Conservation (phyloP, 2,113 vertebrate genomes). For the Carassius auratus region DNA sequence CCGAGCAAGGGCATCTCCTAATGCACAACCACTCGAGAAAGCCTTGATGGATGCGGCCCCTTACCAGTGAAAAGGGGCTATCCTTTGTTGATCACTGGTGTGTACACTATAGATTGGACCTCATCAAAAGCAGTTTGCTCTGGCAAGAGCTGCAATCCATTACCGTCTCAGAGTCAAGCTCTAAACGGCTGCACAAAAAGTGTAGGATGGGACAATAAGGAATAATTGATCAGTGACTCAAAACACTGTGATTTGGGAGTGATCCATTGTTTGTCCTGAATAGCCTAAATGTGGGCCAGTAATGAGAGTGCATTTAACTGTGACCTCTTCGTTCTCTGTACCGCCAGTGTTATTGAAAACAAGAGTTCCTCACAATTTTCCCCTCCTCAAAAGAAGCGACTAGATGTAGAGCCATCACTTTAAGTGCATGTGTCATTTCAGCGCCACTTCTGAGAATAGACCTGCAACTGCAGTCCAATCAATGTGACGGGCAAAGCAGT, state of each 20-base stretch:
- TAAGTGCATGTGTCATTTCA: constrained; percentile 35
- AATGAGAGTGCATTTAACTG: constrained; percentile 40
- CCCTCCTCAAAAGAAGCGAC: background rate
- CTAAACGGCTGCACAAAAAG: constrained; percentile 24
- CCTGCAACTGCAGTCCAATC: background rate
- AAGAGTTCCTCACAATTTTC: constrained; percentile 34
- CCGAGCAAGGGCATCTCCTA: constrained; percentile 38
- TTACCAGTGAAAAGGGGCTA: constrained; percentile 33
- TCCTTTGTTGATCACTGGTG: constrained; percentile 48
- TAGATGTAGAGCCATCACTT: constrained; percentile 11
- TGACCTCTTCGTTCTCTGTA: constrained; percentile 46
- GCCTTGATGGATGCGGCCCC: constrained; percentile 52
- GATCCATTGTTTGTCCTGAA: constrained; percentile 52
- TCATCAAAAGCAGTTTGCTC: constrained; percentile 46
- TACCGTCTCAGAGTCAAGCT: constrained; percentile 35
- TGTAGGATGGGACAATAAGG: constrained; percentile 35
- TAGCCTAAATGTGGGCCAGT: constrained; percentile 41
- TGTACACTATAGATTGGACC: constrained; percentile 54
- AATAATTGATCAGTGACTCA: constrained; percentile 54
- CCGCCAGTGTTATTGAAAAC: constrained; percentile 27
- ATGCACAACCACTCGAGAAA: constrained; percentile 33
- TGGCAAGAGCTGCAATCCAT: constrained; percentile 46
- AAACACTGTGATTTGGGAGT: constrained; percentile 44
- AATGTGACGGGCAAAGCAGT: constrained; percentile 9
- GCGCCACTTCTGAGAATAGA: background rate